phyloP scores from a whole-genome alignment of 2,888 invertebrate species.

The Phlogophora meticulosa region DNA sequence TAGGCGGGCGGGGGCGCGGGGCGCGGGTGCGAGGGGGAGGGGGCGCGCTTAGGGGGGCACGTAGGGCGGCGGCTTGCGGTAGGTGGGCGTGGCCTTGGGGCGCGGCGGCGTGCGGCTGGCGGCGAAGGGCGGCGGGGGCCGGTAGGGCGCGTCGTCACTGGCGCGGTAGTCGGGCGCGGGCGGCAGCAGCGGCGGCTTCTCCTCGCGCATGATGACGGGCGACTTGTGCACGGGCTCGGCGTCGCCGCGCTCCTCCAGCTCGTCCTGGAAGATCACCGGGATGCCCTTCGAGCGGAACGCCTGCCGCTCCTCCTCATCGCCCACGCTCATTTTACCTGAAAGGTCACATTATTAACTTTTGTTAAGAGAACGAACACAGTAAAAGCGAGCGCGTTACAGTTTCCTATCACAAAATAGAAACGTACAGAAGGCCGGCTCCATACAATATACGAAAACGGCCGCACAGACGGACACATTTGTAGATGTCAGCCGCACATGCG shows the following conservation, averaged over 20 bases:
- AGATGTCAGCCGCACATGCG: neutral
- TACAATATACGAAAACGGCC: neutral
- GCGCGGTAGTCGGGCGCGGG: slow-evolving; percentile 93
- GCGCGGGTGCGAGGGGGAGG: slow-evolving; percentile 48
- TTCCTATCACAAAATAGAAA: slow-evolving; percentile 21
- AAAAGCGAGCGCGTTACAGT: slow-evolving; percentile 42
- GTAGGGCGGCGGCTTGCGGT: slow-evolving; percentile 98
- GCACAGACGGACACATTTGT: neutral
- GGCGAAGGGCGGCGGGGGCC: slow-evolving; percentile 97
- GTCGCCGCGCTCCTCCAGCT: slow-evolving; percentile 97
- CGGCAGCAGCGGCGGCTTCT: slow-evolving; percentile 97
- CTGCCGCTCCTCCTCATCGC: slow-evolving; percentile 95
- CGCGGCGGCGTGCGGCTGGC: slow-evolving; percentile 94
- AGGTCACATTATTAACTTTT: slow-evolving; percentile 39
- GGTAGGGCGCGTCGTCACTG: slow-evolving; percentile 94
- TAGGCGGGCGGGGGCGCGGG: slow-evolving; percentile 93
- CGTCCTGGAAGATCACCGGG: slow-evolving; percentile 99
- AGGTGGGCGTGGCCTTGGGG: slow-evolving; percentile 96
- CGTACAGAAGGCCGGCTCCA: neutral
- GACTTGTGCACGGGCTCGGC: slow-evolving; percentile 96
- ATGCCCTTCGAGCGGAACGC: slow-evolving; percentile 96
- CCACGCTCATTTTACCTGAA: slow-evolving; percentile 93
- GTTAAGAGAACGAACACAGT: neutral
- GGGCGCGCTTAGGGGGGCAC: slow-evolving; percentile 96
- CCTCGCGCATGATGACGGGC: slow-evolving; percentile 98